Conservation (phyloP, 37 sponge, comb jelly and placozoan genomes). For the Dysidea cf. avara region DNA sequence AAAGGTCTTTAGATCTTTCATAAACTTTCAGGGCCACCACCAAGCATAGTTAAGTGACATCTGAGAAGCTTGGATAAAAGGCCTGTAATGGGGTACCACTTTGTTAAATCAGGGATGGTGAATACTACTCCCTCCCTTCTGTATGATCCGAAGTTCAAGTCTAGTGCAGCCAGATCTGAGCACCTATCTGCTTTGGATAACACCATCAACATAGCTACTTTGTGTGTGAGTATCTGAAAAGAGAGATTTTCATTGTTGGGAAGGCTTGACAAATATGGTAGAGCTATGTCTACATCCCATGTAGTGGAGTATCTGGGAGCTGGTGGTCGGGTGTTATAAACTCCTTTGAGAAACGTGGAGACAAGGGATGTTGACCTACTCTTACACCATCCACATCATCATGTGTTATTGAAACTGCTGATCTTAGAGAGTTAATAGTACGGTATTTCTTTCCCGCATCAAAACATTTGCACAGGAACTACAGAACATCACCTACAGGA, state of each 20-base stretch:
- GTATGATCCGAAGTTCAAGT: not conserved
- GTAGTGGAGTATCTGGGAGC: no score
- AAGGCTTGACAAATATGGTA: no score
- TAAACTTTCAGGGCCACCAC: constrained; percentile 1
- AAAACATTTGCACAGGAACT: constrained; percentile 25
- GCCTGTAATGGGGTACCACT: constrained; percentile 15
- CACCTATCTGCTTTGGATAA: constrained; percentile 25
- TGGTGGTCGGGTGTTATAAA: no score
- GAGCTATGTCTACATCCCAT: no score
- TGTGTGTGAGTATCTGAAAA: constrained; percentile 3
- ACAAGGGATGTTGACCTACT: constrained; percentile 22
- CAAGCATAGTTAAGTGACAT: constrained; percentile 18
- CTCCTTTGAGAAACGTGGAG: no score
- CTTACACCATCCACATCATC: constrained; percentile 13
- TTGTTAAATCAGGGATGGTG: not conserved
- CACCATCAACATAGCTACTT: constrained; percentile 1
- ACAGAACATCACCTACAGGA: constrained; percentile 19
- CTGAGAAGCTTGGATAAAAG: no score
- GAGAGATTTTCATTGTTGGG: constrained; percentile 3
- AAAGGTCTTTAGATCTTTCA: no score
- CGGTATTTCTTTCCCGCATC: constrained; percentile 16
- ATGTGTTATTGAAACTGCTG: constrained; percentile 29
- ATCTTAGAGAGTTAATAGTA: constrained; percentile 4
- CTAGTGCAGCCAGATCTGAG: constrained; percentile 8
- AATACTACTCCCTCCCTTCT: not conserved